These are phyloP conservation scores for Dione juno DNA, from an alignment of 2,888 invertebrate species.

Conservation along the genomic window DNA sequence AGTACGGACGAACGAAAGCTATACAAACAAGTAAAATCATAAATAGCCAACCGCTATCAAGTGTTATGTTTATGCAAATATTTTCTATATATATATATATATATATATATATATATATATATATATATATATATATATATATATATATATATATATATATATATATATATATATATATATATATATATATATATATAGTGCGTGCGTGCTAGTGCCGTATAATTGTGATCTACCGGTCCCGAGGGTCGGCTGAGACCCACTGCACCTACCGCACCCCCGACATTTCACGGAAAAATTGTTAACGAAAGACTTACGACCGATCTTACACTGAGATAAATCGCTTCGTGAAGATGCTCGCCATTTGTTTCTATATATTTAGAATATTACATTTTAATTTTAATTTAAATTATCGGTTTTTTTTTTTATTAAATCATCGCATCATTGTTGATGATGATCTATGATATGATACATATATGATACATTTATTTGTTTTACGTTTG, in stretches of 20 bases:
- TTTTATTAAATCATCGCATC: too few relatives aligned
- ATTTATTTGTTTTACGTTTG: too few relatives aligned
- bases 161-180: neutral
- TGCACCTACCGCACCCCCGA: conserved; percentile 55
- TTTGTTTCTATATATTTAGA: conserved; percentile 25
- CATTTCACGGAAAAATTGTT: conserved; percentile 56
- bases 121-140: too few relatives aligned
- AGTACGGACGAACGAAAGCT: too few relatives aligned
- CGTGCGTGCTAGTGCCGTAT: conserved; percentile 60
- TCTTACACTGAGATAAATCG: conserved; percentile 51
- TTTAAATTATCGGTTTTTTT: neutral
- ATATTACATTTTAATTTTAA: conserved; percentile 16
- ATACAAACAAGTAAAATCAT: too few relatives aligned
- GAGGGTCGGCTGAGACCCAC: conserved; percentile 52
- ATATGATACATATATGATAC: too few relatives aligned
- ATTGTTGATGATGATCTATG: too few relatives aligned
- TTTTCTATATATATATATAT: too few relatives aligned
- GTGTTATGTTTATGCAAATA: too few relatives aligned
- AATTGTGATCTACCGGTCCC: conserved; percentile 79
- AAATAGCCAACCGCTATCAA: too few relatives aligned
- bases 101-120: too few relatives aligned
- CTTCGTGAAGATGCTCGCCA: conserved; percentile 41
- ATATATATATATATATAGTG: conserved; percentile 57
- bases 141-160: too few relatives aligned
- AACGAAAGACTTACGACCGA: conserved; percentile 57